Evolutionary conservation across 1,140 invertebrate genomes (phyloP), one percentile per base, ranked within the genome.

Genomic region (Drosophila repleta): DNA sequence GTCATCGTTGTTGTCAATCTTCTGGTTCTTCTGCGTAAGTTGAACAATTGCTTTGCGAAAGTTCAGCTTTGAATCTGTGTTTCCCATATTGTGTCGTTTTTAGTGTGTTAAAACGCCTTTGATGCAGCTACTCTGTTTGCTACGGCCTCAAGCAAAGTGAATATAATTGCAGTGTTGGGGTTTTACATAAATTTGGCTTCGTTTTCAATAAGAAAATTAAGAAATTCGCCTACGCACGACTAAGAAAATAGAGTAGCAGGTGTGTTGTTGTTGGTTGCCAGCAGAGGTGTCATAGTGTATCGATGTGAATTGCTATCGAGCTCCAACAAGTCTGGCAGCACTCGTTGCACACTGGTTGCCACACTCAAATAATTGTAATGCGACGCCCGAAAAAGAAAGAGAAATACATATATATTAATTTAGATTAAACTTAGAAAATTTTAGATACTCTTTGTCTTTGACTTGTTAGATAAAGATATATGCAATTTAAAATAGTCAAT

Each of bases 31-130:
- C 2, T 98, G 97, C 56, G 98, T 99, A 29, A 99, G 93, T 91
- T 99, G 97, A 55, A 99, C 96, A 55, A 99, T 98, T 80, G 98
- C 98, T 93, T 99, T 98, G 68, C 98, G 94, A 93, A 99, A 99
- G 93, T 98, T 98, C 57, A 99, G 93, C 93, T 99, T 99, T 43
- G 98, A 98, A 92, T 99, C 98, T 39, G 97, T 95, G 93, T 99
- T 99, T 82, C 98, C 98, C 98, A 99, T 99, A 82, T 82, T 82
- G 79, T 51, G 62, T 15, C 11, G 6, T 21, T 62, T 63, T 48
- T 78, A 15, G 35, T 49, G 55, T 78, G 60, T 51, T 57, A 37
- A 39, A 74, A 53, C 53, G 51, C 48, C 70, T 58, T 32, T 37
- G 49, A 70, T 79, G 63, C 74, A 74, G 64, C 69, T 78, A 64